Conservation (phyloP, 1,140 invertebrate genomes). For the Temnothorax longispinosus region DNA sequence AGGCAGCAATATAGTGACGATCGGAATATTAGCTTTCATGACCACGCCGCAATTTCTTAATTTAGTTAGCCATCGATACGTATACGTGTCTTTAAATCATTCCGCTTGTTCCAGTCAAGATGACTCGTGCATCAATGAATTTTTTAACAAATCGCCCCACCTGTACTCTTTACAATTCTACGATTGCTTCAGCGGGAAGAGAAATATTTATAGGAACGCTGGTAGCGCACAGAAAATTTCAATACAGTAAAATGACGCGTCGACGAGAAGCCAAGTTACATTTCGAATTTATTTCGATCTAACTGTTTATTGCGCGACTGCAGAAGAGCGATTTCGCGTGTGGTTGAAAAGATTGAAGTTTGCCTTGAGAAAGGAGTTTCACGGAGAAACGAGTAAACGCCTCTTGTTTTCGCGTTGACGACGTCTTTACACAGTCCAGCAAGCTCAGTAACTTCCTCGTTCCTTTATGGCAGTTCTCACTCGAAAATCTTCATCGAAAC, state of each 20-base stretch:
- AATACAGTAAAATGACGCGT: background rate
- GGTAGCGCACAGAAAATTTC: background rate
- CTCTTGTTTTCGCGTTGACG: slow-evolving; percentile 15
- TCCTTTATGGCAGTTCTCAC: background rate
- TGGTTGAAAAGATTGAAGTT: slow-evolving; percentile 17
- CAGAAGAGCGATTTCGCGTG: background rate
- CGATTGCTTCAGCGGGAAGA: background rate
- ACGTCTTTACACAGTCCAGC: background rate
- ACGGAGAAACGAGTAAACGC: background rate
- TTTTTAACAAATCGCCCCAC: background rate
- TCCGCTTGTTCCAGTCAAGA: background rate
- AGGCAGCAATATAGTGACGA: background rate
- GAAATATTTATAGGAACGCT: slow-evolving; percentile 16
- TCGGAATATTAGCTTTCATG: slow-evolving; percentile 16
- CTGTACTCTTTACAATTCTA: background rate
- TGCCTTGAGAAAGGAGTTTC: background rate
- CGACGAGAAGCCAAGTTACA: background rate
- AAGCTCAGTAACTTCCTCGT: background rate
- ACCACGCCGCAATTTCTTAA: background rate
- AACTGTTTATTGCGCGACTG: slow-evolving; percentile 13
- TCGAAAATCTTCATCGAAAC: slow-evolving; percentile 31
- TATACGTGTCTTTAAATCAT: slow-evolving; percentile 6
- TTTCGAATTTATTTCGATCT: slow-evolving; percentile 30
- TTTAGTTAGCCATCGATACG: background rate
- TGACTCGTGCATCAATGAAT: slow-evolving; percentile 13